A percentile compares a stretch with the other conserved stretches of the same genome.
phyloP scores from a whole-genome alignment of 2,888 invertebrate species.

The Tanypteryx hageni region DNA sequence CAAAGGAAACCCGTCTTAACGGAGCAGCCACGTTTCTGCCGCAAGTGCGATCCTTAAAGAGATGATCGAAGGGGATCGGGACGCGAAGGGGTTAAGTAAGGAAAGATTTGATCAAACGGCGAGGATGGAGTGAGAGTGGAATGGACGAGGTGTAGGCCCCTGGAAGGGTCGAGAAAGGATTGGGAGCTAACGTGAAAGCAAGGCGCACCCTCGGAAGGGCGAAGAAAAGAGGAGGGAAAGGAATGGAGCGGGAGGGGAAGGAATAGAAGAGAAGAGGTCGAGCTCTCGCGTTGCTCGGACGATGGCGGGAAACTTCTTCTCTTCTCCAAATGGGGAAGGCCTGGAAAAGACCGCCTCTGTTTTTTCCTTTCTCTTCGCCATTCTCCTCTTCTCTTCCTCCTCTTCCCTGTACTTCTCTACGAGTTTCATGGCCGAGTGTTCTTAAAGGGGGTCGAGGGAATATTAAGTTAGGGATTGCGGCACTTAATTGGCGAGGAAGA shows the following conservation, averaged over 20 bases:
- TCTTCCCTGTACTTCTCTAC: too few relatives aligned
- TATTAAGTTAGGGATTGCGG: constrained; percentile 32
- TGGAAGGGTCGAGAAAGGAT: neutral
- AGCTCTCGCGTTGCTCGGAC: neutral
- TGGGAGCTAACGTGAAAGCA: neutral
- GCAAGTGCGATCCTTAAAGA: too few relatives aligned
- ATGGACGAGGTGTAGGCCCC: neutral
- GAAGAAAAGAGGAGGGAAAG: neutral
- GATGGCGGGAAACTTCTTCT: neutral
- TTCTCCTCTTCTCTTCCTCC: neutral
- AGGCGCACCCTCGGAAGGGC: neutral
- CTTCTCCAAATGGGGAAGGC: neutral
- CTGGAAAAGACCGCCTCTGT: neutral
- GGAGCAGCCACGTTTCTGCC: too few relatives aligned
- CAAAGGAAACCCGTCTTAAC: too few relatives aligned
- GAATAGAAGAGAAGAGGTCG: neutral
- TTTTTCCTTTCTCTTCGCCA: constrained; percentile 5
- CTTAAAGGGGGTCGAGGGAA: constrained; percentile 1
- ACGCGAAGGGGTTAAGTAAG: neutral
- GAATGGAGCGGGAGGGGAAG: neutral
- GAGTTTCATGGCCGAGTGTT: constrained; percentile 12
- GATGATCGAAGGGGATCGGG: neutral
- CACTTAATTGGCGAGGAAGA: constrained; percentile 12
- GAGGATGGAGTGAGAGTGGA: neutral
- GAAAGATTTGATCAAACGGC: constrained; percentile 18